Conservation (phyloP, 2,797 vertebrate species). For the Acrossocheilus wenchowensis region DNA sequence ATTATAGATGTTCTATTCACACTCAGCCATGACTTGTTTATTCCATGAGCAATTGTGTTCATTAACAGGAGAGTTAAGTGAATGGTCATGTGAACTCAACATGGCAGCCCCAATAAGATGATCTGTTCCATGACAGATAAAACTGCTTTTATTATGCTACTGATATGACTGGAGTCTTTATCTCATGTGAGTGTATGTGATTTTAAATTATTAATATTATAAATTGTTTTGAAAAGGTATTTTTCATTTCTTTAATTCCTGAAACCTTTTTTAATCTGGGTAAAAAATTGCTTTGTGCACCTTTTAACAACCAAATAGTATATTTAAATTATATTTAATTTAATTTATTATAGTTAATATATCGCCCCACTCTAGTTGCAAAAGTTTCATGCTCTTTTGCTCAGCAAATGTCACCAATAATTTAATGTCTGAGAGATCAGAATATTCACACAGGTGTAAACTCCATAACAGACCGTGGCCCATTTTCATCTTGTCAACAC, state of each 20-base stretch:
- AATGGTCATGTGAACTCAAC: neutral
- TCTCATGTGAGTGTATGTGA: neutral
- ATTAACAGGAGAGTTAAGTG: neutral
- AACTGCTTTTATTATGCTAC: neutral
- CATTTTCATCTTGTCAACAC: constrained; percentile 19
- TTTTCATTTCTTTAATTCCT: neutral
- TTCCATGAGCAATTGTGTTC: neutral
- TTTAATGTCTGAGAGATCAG: constrained; percentile 32
- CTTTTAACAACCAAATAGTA: neutral
- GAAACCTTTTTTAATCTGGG: neutral
- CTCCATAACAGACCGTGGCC: constrained; percentile 9
- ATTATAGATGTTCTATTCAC: neutral
- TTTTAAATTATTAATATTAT: neutral
- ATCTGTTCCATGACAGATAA: neutral
- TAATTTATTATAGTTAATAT: neutral
- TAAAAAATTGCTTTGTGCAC: neutral
- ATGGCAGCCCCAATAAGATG: neutral
- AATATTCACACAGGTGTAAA: constrained; percentile 2
- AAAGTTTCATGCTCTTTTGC: constrained; percentile 1
- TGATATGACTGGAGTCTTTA: neutral
- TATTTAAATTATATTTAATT: neutral
- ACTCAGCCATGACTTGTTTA: neutral
- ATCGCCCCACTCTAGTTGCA: neutral
- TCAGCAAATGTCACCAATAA: neutral
- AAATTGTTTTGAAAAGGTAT: neutral